Conservation (phyloP, 2,113 vertebrate genomes). For the Lamprotornis superbus region DNA sequence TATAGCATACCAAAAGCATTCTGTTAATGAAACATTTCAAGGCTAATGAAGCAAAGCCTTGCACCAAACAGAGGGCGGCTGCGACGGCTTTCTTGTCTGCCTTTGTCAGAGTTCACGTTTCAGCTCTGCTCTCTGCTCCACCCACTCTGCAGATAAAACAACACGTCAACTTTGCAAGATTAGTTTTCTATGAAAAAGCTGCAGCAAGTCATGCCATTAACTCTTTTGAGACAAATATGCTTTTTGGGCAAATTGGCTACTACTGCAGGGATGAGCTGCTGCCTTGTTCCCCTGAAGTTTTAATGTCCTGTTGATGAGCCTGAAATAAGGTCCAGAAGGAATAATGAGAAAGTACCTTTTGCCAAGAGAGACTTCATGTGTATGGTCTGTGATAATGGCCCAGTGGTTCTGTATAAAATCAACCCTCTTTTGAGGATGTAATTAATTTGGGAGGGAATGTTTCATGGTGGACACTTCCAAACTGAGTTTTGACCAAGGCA, state of each 20-base stretch:
- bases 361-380: not conserved
- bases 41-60: conserved; percentile 66
- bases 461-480: not conserved
- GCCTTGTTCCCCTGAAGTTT: not conserved
- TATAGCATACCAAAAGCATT: not conserved
- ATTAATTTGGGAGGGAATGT: not conserved
- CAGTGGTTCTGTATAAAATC: not conserved
- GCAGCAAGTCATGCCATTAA: conserved; percentile 6
- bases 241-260: not conserved
- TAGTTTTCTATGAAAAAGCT: not conserved
- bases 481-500: not conserved
- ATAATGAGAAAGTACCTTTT: not conserved
- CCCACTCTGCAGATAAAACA: conserved; percentile 82
- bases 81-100: conserved; percentile 13
- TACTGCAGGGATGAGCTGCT: not conserved
- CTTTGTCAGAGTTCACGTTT: conserved; percentile 68
- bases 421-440: not conserved
- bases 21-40: conserved; percentile 58
- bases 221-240: not conserved
- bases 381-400: not conserved
- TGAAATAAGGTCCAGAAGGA: not conserved
- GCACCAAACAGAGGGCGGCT: conserved; percentile 29
- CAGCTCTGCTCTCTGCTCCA: conserved; percentile 65
- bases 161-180: conserved; percentile 47
- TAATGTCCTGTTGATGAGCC: not conserved